Conservation (phyloP, 2,888 invertebrate species). For the Myopa tessellatipennis region DNA sequence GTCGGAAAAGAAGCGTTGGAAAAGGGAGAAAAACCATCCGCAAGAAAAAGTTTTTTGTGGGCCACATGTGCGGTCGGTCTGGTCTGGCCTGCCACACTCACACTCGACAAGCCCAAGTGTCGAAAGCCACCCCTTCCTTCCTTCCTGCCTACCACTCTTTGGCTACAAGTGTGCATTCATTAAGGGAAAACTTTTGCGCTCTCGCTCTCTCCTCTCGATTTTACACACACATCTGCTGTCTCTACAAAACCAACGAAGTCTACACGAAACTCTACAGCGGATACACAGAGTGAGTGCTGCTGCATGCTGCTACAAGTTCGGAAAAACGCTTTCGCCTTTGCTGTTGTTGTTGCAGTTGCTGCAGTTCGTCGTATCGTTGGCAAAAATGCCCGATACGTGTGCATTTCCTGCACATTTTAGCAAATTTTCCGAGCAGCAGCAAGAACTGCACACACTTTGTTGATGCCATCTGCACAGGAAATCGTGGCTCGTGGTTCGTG, state of each 20-base stretch:
- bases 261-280: slow-evolving; percentile 34
- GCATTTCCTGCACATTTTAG: slow-evolving; percentile 39
- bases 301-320: slow-evolving; percentile 23
- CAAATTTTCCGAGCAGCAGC: slow-evolving; percentile 21
- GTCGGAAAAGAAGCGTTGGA: slow-evolving; percentile 5
- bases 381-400: slow-evolving; percentile 14
- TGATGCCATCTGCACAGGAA: neutral
- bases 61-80: slow-evolving; percentile 35
- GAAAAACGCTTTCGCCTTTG: slow-evolving; percentile 22
- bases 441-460: neutral
- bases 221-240: neutral
- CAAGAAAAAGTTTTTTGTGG: slow-evolving; percentile 28
- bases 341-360: slow-evolving; percentile 18
- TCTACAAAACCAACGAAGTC: slow-evolving; percentile 15
- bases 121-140: neutral
- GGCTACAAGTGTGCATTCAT: neutral
- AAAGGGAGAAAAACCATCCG: slow-evolving; percentile 20
- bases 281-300: slow-evolving; percentile 7
- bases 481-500: neutral
- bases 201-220: slow-evolving; percentile 7
- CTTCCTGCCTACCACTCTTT: neutral
- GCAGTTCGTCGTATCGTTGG: neutral
- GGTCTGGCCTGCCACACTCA: slow-evolving; percentile 43
- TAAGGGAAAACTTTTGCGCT: neutral
- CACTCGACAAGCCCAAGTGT: slow-evolving; percentile 39